Conservation (phyloP, 1,140 invertebrate genomes). For the Paraescarpia echinospica region DNA sequence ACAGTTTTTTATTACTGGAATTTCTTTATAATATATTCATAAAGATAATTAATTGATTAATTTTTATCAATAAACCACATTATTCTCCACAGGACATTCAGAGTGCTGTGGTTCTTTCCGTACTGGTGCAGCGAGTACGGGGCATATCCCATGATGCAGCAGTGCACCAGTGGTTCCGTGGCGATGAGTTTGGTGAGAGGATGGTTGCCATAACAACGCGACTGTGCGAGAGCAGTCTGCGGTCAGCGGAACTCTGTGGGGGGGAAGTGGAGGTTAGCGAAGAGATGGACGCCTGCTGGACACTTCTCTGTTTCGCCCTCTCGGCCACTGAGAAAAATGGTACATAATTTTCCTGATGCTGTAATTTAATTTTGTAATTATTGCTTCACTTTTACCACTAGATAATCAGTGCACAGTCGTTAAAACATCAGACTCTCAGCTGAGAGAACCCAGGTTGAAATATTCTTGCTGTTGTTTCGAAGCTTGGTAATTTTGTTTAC, state of each 20-base stretch:
- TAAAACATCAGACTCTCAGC: no score
- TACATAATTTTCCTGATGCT: neutral
- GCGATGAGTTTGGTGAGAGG: slow-evolving; percentile 9
- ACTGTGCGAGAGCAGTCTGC: neutral
- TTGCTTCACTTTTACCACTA: no score
- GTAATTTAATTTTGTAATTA: neutral
- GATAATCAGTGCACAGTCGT: no score
- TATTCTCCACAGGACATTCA: neutral
- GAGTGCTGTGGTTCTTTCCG: neutral
- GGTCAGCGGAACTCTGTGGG: neutral
- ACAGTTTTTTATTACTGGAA: no score
- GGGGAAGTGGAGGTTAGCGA: slow-evolving; percentile 3
- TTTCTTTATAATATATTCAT: no score
- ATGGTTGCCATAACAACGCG: slow-evolving; percentile 16
- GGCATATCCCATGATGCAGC: neutral
- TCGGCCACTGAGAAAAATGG: neutral
- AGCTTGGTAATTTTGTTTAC: no score
- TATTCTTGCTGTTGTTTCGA: no score
- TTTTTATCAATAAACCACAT: neutral
- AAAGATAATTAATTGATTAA: no score
- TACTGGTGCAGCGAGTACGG: neutral
- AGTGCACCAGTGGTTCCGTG: slow-evolving; percentile 10
- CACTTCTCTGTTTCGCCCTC: neutral
- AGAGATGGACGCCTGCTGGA: neutral
- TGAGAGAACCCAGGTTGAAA: no score